Base-by-base conservation (phyloP, 2,797 vertebrate species). In the Simalia tracyae region DNA sequence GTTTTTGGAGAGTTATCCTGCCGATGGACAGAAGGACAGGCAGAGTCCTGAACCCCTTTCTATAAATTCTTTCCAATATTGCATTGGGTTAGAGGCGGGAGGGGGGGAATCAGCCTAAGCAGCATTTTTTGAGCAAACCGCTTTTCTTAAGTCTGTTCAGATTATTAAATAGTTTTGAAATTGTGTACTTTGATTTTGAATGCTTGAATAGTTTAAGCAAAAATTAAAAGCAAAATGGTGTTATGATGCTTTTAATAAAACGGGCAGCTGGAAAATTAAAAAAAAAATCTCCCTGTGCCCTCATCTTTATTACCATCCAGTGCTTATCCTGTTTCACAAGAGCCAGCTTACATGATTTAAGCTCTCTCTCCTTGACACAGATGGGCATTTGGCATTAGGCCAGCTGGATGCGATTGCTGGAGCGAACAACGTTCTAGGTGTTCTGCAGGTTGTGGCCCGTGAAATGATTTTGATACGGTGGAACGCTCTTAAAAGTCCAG, bases 401-500 rank as follows among this genome's bases (percentile, higher is more conserved):
- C 85, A 17, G 87, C 81, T 88, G 91, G 92, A 46, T 0, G 14
- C 84, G 89, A 24, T 64, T 31, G 86, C 90, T 81, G 86, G 94
- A 93, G 94, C 68, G 2, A 91, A 90, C 86, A 92, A 76, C 0
- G 0, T 92, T 57, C 0, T 0, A 93, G 94, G 76, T 92, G 93
- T 9, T 96, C 89, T 94, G 84, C 1, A 5, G 66, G 90, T 92
- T 0, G 0, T 93, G 94, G 94, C 94, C 94, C 15, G 0, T 96
- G 96, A 95, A 95, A 95, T 96, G 94, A 92, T 60, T 96, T 95
- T 91, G 92, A 90, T 95, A 14, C 86, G 90, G 92, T 94, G 90
- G 93, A 90, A 60, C 92, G 89, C 63, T 93, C 94, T 94, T 24
- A 8, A 90, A 95, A 89, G 59, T 42, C 0, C 84, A 0, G 0